Conservation (phyloP, 23 tunicate species). For the Phallusia fumigata region DNA sequence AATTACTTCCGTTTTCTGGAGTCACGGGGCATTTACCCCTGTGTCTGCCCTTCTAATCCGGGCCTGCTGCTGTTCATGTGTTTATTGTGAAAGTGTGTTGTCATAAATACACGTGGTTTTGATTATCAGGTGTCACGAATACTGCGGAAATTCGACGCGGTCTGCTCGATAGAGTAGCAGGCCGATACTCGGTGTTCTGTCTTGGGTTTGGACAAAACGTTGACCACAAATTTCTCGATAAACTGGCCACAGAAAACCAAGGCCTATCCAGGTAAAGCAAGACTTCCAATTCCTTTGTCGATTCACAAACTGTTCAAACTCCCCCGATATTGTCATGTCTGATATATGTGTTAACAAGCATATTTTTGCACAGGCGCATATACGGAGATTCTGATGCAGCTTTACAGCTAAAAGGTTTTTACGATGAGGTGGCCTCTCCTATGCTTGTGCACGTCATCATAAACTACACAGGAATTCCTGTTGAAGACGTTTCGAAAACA, state of each 20-base stretch:
- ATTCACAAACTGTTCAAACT: neutral
- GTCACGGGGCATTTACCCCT: no score
- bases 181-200: slow-evolving; percentile 56
- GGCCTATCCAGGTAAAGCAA: slow-evolving; percentile 46
- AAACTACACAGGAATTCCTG: slow-evolving; percentile 11
- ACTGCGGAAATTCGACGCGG: slow-evolving; percentile 6
- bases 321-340: no score
- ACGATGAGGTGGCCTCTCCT: slow-evolving; percentile 45
- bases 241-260: slow-evolving; percentile 46
- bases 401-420: slow-evolving; percentile 37
- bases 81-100: no score
- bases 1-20: no score
- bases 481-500: slow-evolving; percentile 22
- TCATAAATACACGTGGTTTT: no score
- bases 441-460: slow-evolving; percentile 18
- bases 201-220: slow-evolving; percentile 60
- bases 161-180: slow-evolving; percentile 6
- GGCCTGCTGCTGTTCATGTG: no score
- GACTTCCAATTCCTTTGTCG: neutral
- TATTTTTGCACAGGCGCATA: neutral
- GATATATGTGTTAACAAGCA: no score
- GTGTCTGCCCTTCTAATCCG: no score
- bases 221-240: slow-evolving; percentile 40
- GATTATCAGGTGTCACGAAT: slow-evolving; percentile 13
- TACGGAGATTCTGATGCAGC: slow-evolving; percentile 20